Base-by-base conservation (phyloP, 2,113 vertebrate genomes). In the Labeo catla region DNA sequence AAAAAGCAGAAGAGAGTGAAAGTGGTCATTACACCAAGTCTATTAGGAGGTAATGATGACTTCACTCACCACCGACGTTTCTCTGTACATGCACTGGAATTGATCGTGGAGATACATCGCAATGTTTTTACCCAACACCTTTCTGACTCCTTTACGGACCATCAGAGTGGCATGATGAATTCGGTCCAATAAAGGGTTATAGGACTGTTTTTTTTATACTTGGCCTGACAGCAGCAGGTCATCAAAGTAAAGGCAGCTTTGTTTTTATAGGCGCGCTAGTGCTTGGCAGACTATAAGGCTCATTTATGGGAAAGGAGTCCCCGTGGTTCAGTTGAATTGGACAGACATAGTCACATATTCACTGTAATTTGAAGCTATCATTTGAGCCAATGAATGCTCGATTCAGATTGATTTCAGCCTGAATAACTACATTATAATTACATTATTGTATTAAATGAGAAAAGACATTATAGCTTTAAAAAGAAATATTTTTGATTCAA, bases 11-110 rank as follows among this genome's bases (percentile, higher is more conserved):
- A 54, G 5, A 65, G 50, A 77, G 43, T 36, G 39, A 76, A 66
- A 47, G 68, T 79, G 81, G 76, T 85, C 78, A 87, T 89, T 89
- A 85, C 61, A 54, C 34, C 19, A 39, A 66, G 72, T 65, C 86
- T 85, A 82, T 89, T 89, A 87, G 57, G 88, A 84, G 88, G 82
- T 84, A 86, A 89, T 89, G 88, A 84, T 76, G 76, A 86, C 88
- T 86, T 74, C 78, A 2, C 70, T 87, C 72, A 43, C 52, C 23
- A 16, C 16, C 5, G 43, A 63, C 3, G 21, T 50, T 68, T 74
- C 52, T 63, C n/a, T 84, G 70, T 61, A 47, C 59, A 61, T 49
- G 65, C 23, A 4, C 54, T 54, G 65, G 54, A 59, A 54, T 73
- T 79, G 76, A 74, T 86, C 80, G 83, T 83, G 66, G 84, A 84